These are phyloP conservation scores for Eubasilissa splendida DNA, from an alignment of 2,888 invertebrate genomes.

Conservation along the genomic window DNA sequence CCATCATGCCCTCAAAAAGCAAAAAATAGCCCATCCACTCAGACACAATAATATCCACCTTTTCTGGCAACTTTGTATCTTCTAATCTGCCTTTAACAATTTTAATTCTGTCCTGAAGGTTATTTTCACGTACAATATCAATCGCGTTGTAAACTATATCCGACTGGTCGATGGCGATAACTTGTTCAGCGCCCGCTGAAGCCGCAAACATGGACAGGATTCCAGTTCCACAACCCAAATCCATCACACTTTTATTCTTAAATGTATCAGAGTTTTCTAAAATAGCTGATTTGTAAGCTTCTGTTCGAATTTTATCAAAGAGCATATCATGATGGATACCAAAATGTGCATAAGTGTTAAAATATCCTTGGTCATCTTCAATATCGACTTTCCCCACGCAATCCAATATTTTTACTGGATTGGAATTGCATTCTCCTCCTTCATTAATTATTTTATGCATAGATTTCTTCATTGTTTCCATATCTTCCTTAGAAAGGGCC, in stretches of 20 bases:
- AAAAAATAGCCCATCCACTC: conserved; percentile 99
- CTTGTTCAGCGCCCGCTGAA: conserved; percentile 90
- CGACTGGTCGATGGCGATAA: conserved; percentile 96
- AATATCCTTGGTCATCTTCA: conserved; percentile 83
- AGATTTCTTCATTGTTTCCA: conserved; percentile 74
- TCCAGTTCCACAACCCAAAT: conserved; percentile 98
- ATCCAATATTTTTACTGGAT: conserved; percentile 63
- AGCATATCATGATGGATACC: conserved; percentile 97
- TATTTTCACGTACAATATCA: conserved; percentile 93
- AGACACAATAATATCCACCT: conserved; percentile 93
- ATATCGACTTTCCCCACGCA: conserved; percentile 69
- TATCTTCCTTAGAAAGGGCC: conserved; percentile 75
- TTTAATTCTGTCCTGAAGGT: conserved; percentile 80
- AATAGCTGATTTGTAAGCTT: conserved; percentile 89
- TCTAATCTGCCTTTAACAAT: conserved; percentile 91
- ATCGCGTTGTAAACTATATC: conserved; percentile 96
- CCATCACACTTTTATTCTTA: conserved; percentile 86
- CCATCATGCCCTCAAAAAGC: conserved; percentile 96
- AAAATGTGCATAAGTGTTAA: conserved; percentile 90
- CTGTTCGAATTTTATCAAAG: conserved; percentile 89
- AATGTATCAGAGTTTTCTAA: conserved; percentile 80
- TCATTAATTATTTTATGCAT: conserved; percentile 73
- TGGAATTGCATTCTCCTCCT: conserved; percentile 60
- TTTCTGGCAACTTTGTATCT: conserved; percentile 83
- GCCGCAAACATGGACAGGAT: conserved; percentile 99